Evolutionary conservation across 1,140 invertebrate species (phyloP).

Genomic region (Idris sp.): DNA sequence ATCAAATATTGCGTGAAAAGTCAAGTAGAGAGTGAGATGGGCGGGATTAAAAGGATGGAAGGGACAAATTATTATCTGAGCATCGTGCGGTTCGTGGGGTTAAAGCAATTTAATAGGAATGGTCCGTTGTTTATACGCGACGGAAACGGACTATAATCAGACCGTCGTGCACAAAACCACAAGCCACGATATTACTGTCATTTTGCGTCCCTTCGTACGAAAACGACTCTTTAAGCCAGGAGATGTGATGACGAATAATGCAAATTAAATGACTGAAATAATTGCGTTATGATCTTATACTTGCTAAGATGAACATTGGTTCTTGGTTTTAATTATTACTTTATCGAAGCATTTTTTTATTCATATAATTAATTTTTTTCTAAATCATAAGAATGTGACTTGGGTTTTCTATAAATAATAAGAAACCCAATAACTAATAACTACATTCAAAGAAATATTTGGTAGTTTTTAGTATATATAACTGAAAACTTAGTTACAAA

Average conservation of each 20-base stretch:
- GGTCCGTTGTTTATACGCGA: constrained; percentile 74
- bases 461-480: no score
- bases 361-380: no score
- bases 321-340: no score
- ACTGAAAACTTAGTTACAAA: no score
- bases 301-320: no score
- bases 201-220: constrained; percentile 59
- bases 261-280: constrained; percentile 72
- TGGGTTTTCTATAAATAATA: no score
- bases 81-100: constrained; percentile 60
- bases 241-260: constrained; percentile 27
- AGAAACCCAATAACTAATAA: no score
- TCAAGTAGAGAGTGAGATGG: constrained; percentile 31
- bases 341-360: no score
- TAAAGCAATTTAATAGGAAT: constrained; percentile 70
- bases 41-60: constrained; percentile 15
- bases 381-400: no score
- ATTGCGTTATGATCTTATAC: no score
- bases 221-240: constrained; percentile 61
- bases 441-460: no score
- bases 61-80: constrained; percentile 45
- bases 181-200: constrained; percentile 76
- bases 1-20: constrained; percentile 53
- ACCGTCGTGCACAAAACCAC: constrained; percentile 72
- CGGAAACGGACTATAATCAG: constrained; percentile 75